Base-by-base conservation (phyloP, 2,888 invertebrate genomes). In the Laspeyria flexula region DNA sequence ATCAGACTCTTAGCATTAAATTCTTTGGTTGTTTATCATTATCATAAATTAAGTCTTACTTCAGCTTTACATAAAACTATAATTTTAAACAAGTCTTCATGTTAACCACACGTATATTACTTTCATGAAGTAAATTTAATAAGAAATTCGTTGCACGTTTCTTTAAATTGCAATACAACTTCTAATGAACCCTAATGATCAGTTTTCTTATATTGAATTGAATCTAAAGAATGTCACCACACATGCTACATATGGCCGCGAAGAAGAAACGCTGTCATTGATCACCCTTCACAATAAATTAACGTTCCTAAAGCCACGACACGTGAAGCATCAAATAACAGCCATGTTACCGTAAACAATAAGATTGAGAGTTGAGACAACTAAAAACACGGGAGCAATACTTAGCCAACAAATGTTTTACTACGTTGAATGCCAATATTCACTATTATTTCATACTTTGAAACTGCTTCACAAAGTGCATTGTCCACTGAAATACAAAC, bases 361-460 rank as follows among this genome's bases (percentile, higher is more conserved):
- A 53, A 48, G 41, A 55, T 57, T n/a, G n/a, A 53, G 44, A 41
- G 53, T 49, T 60, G 57, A 63, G 65, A 65, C 63, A 65, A 69
- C 69, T 53, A 57, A n/a, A n/a, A n/a, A 54, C 58, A 55, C 54
- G 41, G 67, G 56, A 65, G 65, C 59, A 55, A 67, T 62, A 62
- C 58, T 54, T 52, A 55, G 52, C 55, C 53, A 61, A 69, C 62
- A 69, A 56, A 50, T 49, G 43, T 49, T 39, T 23, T 11, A 13
- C 42, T 57, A 50, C 57, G 59, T 60, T 73, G 72, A 78, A 76
- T 76, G 70, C 66, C 66, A 71, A 61, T 69, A 70, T 71, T 60
- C 65, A 63, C 64, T 64, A 56, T 56, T 73, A 73, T 77, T 73
- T 75, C 66, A 52, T 67, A 61, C 62, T 72, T 69, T 67, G 66